Base-by-base conservation (phyloP, 2,797 vertebrate species). In the Harpagifer antarcticus region DNA sequence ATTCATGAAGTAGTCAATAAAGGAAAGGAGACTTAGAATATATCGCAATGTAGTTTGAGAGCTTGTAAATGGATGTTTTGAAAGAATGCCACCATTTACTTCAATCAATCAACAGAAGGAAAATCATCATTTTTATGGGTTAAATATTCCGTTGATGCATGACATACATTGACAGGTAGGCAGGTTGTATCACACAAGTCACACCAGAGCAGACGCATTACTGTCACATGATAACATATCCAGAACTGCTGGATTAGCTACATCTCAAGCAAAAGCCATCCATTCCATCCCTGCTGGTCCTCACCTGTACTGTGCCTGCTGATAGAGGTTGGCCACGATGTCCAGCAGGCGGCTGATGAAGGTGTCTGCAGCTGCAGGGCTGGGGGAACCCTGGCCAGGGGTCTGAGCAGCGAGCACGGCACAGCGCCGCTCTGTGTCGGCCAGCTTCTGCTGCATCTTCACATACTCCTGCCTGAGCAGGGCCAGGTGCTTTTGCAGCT, bases 391-490 rank as follows among this genome's bases (percentile, higher is more conserved):
- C 71, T 95, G 96, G 82, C 91, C 90, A 1, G 94, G 56, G 15
- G 94, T 88, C 90, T 98, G 96, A 0, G 97, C 98, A 0, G 96
- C 96, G 68, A 99, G 93, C 61, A 99, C 83, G 0, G 91, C 95
- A 55, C 97, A 99, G 66, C 94, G 96, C 89, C 97, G 94, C 81
- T 99, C 98, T 0, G 97, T 98, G 85, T 99, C 98, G 0, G 96
- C 97, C 74, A 99, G 87, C 84, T 97, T 98, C 95, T 98, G 97
- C 94, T 99, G 98, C 95, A 99, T 95, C 93, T 98, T 99, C 86
- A 99, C 98, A 15, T 99, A 99, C 91, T 99, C 98, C 94, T 99
- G 98, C 85, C 98, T 95, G 68, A 99, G 96, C 89, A 99, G 96
- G 91, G 96, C 93, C 93, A 99, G 94, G 90, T 99, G 98, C 95